These are phyloP conservation scores for Semnornis frantzii DNA, from an alignment of 2,113 vertebrate genomes.

Conservation along the genomic window DNA sequence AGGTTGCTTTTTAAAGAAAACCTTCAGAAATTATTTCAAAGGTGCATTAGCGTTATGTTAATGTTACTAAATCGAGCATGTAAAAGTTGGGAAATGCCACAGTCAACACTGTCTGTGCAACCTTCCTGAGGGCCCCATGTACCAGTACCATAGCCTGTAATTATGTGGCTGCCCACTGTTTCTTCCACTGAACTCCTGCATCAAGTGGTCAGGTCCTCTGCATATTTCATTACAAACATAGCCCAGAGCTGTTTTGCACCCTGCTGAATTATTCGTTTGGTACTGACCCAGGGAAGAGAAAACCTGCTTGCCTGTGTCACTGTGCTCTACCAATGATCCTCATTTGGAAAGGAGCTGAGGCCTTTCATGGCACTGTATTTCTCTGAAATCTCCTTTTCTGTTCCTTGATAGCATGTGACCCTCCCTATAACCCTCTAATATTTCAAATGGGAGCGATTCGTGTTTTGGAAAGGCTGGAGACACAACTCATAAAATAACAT, in stretches of 20 bases:
- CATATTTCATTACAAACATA: neutral
- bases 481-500: neutral
- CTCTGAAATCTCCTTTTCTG: slow-evolving; percentile 22
- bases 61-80: slow-evolving; percentile 18
- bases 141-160: neutral
- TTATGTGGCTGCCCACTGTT: neutral
- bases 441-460: neutral
- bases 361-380: slow-evolving; percentile 28
- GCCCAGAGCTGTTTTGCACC: neutral
- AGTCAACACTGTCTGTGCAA: neutral
- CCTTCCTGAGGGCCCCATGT: neutral
- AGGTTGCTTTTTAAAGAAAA: neutral
- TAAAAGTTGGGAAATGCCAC: slow-evolving; percentile 36
- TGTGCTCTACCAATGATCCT: neutral
- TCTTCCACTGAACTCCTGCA: neutral
- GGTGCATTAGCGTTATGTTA: neutral
- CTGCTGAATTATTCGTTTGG: neutral
- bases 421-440: neutral
- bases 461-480: slow-evolving; percentile 40
- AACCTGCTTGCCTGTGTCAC: neutral
- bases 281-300: slow-evolving; percentile 15
- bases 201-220: neutral
- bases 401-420: neutral
- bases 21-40: neutral
- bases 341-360: neutral